These are phyloP conservation scores for Troides helena DNA, from an alignment of 2,888 invertebrate species.

Conservation along the genomic window DNA sequence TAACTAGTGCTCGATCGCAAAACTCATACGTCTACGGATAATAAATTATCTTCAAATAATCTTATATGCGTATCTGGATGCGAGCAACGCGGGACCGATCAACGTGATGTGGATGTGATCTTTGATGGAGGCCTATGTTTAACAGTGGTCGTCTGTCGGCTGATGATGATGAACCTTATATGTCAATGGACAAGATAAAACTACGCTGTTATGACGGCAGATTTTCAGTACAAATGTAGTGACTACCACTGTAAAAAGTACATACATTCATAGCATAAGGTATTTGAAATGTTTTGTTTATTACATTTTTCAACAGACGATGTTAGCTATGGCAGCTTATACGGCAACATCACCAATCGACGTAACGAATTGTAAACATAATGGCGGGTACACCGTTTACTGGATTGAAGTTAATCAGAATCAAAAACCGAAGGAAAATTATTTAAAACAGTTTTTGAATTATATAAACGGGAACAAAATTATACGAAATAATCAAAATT, in stretches of 20 bases:
- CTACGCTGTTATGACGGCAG: too few species aligned
- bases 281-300: not conserved
- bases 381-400: not conserved
- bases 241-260: not conserved
- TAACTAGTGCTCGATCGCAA: too few species aligned
- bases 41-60: too few species aligned
- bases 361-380: not conserved
- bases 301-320: constrained; percentile 15
- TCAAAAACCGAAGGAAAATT: not conserved
- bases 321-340: not conserved
- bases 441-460: not conserved
- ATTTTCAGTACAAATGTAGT: too few species aligned
- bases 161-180: too few species aligned
- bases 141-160: too few species aligned
- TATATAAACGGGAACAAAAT: not conserved
- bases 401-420: constrained; percentile 5
- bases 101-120: too few species aligned
- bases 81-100: too few species aligned
- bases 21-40: too few species aligned
- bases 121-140: too few species aligned
- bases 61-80: too few species aligned
- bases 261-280: not conserved
- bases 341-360: constrained; percentile 6
- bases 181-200: too few species aligned
- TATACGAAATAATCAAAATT: not conserved